Conservation (phyloP, 2,888 invertebrate species). For the Drosophila recens region DNA sequence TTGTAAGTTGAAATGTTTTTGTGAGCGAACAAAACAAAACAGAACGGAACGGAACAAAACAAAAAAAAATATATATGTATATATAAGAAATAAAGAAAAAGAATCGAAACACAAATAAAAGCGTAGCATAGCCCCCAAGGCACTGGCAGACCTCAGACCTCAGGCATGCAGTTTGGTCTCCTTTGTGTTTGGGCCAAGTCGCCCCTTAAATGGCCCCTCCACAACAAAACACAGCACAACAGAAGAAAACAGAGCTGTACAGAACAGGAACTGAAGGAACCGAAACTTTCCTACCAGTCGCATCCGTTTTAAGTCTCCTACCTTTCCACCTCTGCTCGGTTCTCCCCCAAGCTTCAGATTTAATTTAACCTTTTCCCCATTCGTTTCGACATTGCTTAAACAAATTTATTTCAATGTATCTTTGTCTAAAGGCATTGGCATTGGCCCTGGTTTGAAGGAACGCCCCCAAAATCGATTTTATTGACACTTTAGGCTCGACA, state of each 20-base stretch:
- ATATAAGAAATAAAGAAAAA: slow-evolving; percentile 9
- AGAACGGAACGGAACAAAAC: slow-evolving; percentile 18
- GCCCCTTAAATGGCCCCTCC: slow-evolving; percentile 27
- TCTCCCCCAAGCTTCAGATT: slow-evolving; percentile 42
- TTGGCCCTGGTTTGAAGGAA: slow-evolving; percentile 40
- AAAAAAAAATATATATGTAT: background rate
- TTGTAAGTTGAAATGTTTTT: slow-evolving; percentile 79
- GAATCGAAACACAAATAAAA: slow-evolving; percentile 70
- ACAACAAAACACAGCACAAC: slow-evolving; percentile 17
- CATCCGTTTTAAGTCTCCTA: slow-evolving; percentile 48
- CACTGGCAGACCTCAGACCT: slow-evolving; percentile 50
- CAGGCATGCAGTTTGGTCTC: slow-evolving; percentile 59
- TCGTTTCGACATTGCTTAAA: slow-evolving; percentile 46
- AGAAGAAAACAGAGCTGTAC: slow-evolving; percentile 26
- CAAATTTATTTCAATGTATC: slow-evolving; percentile 65
- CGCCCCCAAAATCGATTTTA: slow-evolving; percentile 70
- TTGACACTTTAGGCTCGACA: slow-evolving; percentile 70
- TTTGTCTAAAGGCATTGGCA: background rate
- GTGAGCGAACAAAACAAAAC: slow-evolving; percentile 52
- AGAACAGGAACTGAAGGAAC: slow-evolving; percentile 38
- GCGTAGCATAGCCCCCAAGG: slow-evolving; percentile 51
- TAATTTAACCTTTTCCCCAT: slow-evolving; percentile 60
- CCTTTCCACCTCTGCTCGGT: slow-evolving; percentile 1
- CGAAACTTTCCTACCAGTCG: slow-evolving; percentile 53
- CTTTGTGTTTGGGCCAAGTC: slow-evolving; percentile 44